Evolutionary conservation across 2,113 vertebrate genomes (phyloP), one percentile per base, ranked within the genome.

Genomic region (Baryphthengus martii): DNA sequence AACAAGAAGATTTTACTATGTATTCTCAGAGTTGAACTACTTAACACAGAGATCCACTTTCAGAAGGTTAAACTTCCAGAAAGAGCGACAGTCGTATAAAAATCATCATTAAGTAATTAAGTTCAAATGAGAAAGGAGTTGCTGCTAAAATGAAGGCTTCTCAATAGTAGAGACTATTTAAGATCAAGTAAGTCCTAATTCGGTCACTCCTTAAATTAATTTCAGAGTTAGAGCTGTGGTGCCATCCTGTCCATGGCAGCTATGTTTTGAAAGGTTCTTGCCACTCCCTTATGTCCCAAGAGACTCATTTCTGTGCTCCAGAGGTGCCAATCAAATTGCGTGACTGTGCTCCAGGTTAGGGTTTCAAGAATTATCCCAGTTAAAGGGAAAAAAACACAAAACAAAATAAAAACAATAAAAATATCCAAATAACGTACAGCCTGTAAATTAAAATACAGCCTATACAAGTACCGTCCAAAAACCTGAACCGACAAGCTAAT

Each of bases 191-290:
- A 80, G 53, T 78, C 79, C 58, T 88, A 84, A 92, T 17, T 31
- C 37, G 65, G 47, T 45, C 90, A 65, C 56, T 92, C 37, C 66
- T 94, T 39, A 78, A 90, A 88, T 37, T 55, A 18, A 72, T 78
- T 86, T 78, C 63, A 61, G 76, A 92, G 35, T 42, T 3, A 88
- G 45, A 84, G 86, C 44, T 12, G 6, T 56, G 76, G 52, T 95
- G 86, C 89, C 89, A 67, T 89, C 92, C 91, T 37, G 61, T 31
- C 86, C 85, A 65, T 39, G 80, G 83, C 80, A 93, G 73, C n/a
- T 89, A 67, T 81, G 63, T 78, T 93, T 89, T 81, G 70, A 81
- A 90, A 93, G 73, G 68, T 75, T 95, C 79, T 63, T 44, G 50
- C 65, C 13, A 0, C 68, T 95, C 91, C 65, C 70, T 89, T 70